A percentile compares a stretch with the other conserved stretches of the same genome.
phyloP scores from a whole-genome alignment of 2,797 vertebrate genomes.

The Hafferia zeledoni region DNA sequence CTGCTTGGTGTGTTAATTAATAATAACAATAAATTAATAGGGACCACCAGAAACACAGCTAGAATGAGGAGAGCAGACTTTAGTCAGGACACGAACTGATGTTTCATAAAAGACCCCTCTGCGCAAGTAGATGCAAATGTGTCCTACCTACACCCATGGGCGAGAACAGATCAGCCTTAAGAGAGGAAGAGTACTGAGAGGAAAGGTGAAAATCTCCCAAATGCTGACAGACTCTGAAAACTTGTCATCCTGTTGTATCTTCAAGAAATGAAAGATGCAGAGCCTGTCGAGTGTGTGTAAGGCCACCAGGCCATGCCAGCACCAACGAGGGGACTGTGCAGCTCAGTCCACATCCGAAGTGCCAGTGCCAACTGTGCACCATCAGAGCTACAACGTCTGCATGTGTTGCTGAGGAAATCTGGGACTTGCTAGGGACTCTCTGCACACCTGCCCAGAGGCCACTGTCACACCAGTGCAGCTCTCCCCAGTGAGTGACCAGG shows the following conservation, averaged over 20 bases:
- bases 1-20: neutral
- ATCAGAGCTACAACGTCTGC: neutral
- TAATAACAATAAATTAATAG: neutral
- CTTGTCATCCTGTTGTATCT: neutral
- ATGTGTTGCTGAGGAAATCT: fast-evolving
- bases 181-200: neutral
- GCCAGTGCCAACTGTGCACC: fast-evolving
- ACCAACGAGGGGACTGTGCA: fast-evolving
- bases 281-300: fast-evolving
- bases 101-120: neutral
- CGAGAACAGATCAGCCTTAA: neutral
- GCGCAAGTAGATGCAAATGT: neutral
- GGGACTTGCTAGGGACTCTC: neutral
- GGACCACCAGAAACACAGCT: neutral
- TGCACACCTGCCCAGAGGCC: neutral
- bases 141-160: neutral
- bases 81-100: neutral
- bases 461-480: neutral
- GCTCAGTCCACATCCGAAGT: fast-evolving
- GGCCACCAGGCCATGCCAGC: no score
- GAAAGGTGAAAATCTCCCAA: neutral
- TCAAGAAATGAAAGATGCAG: neutral
- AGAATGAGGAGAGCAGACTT: neutral
- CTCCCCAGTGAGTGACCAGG: neutral
- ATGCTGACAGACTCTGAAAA: neutral